A percentile compares a stretch with the other conserved stretches of the same genome.
phyloP scores from a whole-genome alignment of 2,888 invertebrate species.

The Strigamia crassipes region DNA sequence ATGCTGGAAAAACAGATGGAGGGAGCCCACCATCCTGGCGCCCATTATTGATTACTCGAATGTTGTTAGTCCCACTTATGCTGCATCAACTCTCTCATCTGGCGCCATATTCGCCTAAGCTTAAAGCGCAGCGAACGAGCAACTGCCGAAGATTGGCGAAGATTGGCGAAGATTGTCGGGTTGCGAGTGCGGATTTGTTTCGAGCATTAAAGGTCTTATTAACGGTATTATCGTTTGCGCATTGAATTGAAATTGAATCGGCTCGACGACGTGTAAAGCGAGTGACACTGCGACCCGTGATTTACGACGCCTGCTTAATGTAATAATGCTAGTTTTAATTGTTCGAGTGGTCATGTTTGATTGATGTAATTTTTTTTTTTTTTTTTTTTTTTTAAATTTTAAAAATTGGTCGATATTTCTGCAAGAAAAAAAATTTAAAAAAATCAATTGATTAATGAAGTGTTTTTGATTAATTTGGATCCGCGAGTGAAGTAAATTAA shows the following conservation, averaged over 20 bases:
- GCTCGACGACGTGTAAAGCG: background rate
- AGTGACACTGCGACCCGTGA: background rate
- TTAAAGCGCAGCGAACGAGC: background rate
- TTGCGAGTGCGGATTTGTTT: no score
- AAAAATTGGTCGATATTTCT: background rate
- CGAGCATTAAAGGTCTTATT: no score
- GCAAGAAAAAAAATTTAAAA: no score
- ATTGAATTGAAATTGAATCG: background rate
- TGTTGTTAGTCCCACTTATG: conserved; percentile 19
- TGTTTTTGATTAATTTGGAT: background rate
- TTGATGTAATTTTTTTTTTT: background rate
- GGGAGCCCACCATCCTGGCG: conserved; percentile 6
- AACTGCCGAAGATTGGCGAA: background rate
- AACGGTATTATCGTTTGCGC: background rate
- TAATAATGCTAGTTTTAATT: background rate
- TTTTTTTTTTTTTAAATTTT: background rate
- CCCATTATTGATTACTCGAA: conserved; percentile 14
- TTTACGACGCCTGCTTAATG: background rate
- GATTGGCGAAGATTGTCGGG: background rate
- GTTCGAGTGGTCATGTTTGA: background rate
- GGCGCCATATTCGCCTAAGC: background rate
- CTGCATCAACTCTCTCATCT: conserved; percentile 4
- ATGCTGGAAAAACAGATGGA: background rate
- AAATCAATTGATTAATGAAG: background rate
- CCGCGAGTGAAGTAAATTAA: background rate